Base-by-base conservation (phyloP, 2,888 invertebrate species). In the Fragum sueziense region DNA sequence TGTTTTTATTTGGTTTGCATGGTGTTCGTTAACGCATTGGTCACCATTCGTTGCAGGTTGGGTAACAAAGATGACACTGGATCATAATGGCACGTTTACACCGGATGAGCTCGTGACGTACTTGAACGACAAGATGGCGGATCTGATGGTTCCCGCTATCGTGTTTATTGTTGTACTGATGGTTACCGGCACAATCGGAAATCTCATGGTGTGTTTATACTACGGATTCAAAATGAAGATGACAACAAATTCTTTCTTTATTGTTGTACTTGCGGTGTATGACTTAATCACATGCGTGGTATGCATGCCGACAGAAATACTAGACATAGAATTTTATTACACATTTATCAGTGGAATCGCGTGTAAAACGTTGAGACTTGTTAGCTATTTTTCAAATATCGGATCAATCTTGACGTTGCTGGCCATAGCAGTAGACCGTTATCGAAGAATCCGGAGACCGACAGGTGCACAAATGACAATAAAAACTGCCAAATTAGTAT, bases 341-440 rank as follows among this genome's bases (percentile, higher is more conserved):
- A 89, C 86, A 20, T 90, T 88, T 69, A 76, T 83, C 61, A 85
- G 78, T 34, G 73, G 65, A 33, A 79, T 71, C 9, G 85, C 87
- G 7, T 90, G 89, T 65, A 85, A 87, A 29, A 29, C 85, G 29
- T 70, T 88, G 1, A 82, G 89, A 22, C 86, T 87, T 70, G 61
- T 85, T 22, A 87, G 83, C 68, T 84, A 86, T 54, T 82, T 87
- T 31, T 76, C 86, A 11, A 83, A 79, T 14, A 79, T 88, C 20
- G 85, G 82, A 29, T 88, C 88, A 4, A 87, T 85, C 2, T 61
- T 85, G 14, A 87, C 85, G 17, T 76, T 90, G 14, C 76, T 89
- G 17, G 87, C 85, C 1, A 88, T 90, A 52, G 86, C 88, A 11
- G 81, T 86, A 2, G 89, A 90, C 62, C 77, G 90, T 7, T 91